Conservation (phyloP, 1,140 invertebrate species). For the Zaprionus kolodkinae region DNA sequence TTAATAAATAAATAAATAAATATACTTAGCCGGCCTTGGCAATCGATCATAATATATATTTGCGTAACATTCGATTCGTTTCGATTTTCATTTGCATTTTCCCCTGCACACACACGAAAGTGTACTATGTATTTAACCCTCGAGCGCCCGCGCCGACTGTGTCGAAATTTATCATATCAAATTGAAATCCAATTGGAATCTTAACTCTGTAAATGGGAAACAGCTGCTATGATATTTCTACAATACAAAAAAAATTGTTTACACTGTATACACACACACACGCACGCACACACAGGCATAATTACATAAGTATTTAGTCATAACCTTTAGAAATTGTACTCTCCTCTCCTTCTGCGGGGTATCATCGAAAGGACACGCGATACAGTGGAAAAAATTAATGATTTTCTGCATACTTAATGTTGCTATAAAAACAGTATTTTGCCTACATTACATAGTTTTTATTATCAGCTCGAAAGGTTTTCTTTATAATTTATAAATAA, state of each 20-base stretch:
- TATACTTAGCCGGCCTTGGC: constrained; percentile 3
- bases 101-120: background rate
- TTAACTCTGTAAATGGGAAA: background rate
- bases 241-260: background rate
- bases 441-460: too few species aligned
- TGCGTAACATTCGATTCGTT: constrained; percentile 7
- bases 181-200: background rate
- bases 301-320: background rate
- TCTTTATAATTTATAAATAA: background rate
- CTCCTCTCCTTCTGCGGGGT: too few species aligned
- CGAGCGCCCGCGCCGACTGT: background rate
- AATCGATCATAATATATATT: constrained; percentile 21
- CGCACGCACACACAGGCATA: background rate
- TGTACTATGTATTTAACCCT: background rate
- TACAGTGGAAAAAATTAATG: background rate
- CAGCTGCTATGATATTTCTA: constrained; percentile 2
- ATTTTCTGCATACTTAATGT: background rate
- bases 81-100: constrained; percentile 12
- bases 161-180: background rate
- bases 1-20: background rate
- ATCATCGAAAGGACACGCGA: too few species aligned
- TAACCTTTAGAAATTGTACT: background rate
- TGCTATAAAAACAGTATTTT: background rate
- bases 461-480: background rate
- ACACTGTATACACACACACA: background rate